Evolutionary conservation across 2,888 invertebrate species (phyloP), one percentile per base, ranked within the genome.

Genomic region (Spisula solida): DNA sequence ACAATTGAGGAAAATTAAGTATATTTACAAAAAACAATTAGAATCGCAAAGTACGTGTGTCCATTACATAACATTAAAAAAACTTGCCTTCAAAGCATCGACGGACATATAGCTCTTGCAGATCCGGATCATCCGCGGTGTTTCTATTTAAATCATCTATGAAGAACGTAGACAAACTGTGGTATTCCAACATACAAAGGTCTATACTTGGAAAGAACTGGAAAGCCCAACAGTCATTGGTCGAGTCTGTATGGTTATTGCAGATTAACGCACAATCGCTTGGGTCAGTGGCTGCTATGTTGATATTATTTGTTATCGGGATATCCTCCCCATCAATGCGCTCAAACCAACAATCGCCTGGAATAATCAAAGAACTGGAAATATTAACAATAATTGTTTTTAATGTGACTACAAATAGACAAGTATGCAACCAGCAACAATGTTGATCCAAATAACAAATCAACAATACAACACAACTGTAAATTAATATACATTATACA

Each of bases 261-360:
- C 75, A 75, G 0, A 6, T 0, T 1, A 14, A 31, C 8, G 75
- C 75, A 75, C 75, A 75, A 4, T 34, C 75, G 0, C 31, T 18
- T 0, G 31, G 75, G 31, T 75, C 75, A 34, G 75, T 31, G 12
- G 75, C 18, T 5, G 8, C 2, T 75, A 34, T 18, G 1, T 34
- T 34, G 34, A 34, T 31, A 31, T 31, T 75, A 5, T 12, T n/a
- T 75, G 6, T 34, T 16, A 31, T 12, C 34, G 6, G n/a, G n/a
- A 75, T 48, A 8, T 55, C 31, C n/a, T 80, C 29, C 1, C 85
- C 88, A 14, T 20, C 31, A 20, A 82, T 66, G 0, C 83, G 88
- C 47, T 82, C 82, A 75, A 51, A 88, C 88, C 88, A 88, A 79
- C 88, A 88, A 51, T 86, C 86, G 51, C 88, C 88, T 88, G 84